These are phyloP conservation scores for Natator depressus DNA, from an alignment of 2,113 vertebrate species.

Conservation along the genomic window DNA sequence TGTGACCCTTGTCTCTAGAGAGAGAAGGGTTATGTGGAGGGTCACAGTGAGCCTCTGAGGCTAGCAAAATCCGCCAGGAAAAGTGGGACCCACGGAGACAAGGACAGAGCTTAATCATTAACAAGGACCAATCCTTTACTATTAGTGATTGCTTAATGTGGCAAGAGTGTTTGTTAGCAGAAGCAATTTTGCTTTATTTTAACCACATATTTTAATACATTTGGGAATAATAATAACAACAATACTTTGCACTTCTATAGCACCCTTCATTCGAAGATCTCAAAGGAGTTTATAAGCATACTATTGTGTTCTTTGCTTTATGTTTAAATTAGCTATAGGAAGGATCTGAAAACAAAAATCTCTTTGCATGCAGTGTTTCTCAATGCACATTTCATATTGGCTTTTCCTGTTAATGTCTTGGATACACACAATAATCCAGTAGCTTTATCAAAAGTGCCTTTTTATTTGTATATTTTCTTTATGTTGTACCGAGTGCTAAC, in stretches of 20 bases:
- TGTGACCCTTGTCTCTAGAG: too few relatives aligned
- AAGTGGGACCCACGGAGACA: too few relatives aligned
- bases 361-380: neutral
- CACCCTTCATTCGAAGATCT: conserved; percentile 17
- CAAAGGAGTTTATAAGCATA: neutral
- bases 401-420: neutral
- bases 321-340: neutral
- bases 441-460: neutral
- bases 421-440: neutral
- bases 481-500: neutral
- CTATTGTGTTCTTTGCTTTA: neutral
- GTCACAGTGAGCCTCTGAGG: too few relatives aligned
- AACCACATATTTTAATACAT: neutral
- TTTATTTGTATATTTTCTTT: neutral
- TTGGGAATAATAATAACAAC: conserved; percentile 15
- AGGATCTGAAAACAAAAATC: neutral
- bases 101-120: neutral
- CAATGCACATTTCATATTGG: neutral
- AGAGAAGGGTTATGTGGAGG: too few relatives aligned
- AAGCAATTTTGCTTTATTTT: conserved; percentile 17
- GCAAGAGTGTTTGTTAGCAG: conserved; percentile 3
- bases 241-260: neutral
- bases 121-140: conserved; percentile 20
- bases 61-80: too few relatives aligned
- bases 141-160: conserved; percentile 12